Evolutionary conservation across 2,888 invertebrate genomes (phyloP).

Genomic region (Papilio demoleus): DNA sequence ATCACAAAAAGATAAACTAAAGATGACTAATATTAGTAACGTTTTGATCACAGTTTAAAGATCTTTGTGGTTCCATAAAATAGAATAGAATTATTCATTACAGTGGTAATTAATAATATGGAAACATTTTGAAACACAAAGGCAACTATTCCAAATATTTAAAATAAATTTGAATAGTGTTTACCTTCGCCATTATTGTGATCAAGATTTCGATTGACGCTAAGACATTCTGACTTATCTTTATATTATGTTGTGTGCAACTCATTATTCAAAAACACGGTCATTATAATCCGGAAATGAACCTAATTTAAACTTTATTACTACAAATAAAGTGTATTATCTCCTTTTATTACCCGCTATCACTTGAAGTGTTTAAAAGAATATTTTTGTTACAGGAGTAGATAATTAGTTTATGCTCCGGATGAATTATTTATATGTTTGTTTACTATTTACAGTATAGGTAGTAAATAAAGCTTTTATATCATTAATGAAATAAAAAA

Average conservation of each 20-base stretch:
- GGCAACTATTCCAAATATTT: neutral
- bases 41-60: neutral
- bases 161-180: neutral
- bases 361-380: neutral
- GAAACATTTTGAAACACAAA: neutral
- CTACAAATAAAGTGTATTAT: neutral
- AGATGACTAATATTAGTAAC: neutral
- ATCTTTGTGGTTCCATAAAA: neutral
- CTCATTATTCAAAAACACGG: neutral
- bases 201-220: conserved; percentile 9
- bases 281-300: neutral
- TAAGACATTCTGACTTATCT: conserved; percentile 12
- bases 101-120: neutral
- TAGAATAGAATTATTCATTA: neutral
- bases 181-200: conserved; percentile 21
- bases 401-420: no score
- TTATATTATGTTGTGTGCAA: neutral
- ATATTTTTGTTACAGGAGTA: no score
- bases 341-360: neutral
- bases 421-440: no score
- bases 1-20: no score
- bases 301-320: conserved; percentile 1
- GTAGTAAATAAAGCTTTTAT: no score
- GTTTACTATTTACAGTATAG: no score
- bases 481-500: no score